Evolutionary conservation across 2,113 vertebrate species (phyloP).

Genomic region (Asarcornis scutulata): DNA sequence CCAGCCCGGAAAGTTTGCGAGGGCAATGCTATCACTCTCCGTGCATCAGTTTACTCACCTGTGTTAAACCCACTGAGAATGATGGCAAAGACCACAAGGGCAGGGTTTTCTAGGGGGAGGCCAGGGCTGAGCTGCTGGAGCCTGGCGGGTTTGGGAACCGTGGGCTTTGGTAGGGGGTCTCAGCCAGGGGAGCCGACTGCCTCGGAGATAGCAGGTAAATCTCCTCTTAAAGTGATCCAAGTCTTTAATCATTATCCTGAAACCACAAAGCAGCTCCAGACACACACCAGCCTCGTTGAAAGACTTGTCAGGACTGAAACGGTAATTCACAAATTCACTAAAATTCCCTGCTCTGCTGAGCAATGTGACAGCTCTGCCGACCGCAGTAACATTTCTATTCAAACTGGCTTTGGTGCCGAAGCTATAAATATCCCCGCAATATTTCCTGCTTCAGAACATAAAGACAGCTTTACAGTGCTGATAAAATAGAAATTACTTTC

Average conservation of each 20-base stretch:
- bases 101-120: neutral
- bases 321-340: constrained; percentile 84
- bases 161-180: neutral
- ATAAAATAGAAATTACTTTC: constrained; percentile 90
- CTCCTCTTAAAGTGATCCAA: constrained; percentile 58
- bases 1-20: neutral
- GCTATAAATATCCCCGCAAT: constrained; percentile 86
- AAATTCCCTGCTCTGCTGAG: constrained; percentile 82
- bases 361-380: constrained; percentile 80
- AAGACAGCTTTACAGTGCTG: constrained; percentile 86
- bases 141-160: neutral
- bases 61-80: neutral
- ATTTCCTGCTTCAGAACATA: constrained; percentile 85
- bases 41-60: neutral
- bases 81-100: neutral
- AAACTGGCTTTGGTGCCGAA: constrained; percentile 80
- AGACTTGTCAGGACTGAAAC: constrained; percentile 80
- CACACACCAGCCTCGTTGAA: constrained; percentile 67
- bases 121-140: neutral
- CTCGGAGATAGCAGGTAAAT: constrained; percentile 38
- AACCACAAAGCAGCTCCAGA: constrained; percentile 71
- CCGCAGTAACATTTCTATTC: constrained; percentile 84
- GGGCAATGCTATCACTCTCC: neutral
- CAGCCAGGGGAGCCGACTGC: neutral
- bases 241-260: constrained; percentile 75